Evolutionary conservation across 1,140 invertebrate species (phyloP), one percentile per base, ranked within the genome.

Genomic region (Drosophila nigromelanica): DNA sequence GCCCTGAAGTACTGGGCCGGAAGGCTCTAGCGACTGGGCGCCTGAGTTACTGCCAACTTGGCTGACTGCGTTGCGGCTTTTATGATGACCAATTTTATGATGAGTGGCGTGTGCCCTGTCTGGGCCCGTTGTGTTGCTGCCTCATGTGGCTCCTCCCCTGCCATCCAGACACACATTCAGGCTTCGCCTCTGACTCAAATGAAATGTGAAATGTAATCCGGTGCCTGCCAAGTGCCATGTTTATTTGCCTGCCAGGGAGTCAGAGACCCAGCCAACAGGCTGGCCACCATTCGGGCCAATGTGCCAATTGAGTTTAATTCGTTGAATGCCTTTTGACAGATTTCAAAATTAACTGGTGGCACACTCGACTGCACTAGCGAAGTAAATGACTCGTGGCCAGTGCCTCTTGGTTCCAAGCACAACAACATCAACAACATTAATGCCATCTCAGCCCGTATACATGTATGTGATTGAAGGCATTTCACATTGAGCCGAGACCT

Each of bases 131-230:
- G 42, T 24, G 42, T 56, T 61, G 47, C 61, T 40, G 42, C 54
- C 58, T 11, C n/a, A 21, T 70, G 42, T 62, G 56, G 21, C 18
- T 2, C 18, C 18, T 18, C 1, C n/a, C 61, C 27, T 58, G 12
- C 15, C 37, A 40, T 24, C 18, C 18, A 15, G 18, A 18, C 24
- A 27, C 24, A 27, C 24, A 27, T 11, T 10, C 18, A 5, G 37
- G 37, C 18, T 5, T 5, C 18, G 52, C 35, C 61, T 5, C 37
- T 30, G 21, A 35, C 63, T 50, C 66, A 73, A 82, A 87, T 89
- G 82, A 87, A 81, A 87, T 87, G 79, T 87, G 81, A 85, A 85
- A 82, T 87, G 82, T 87, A 87, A 89, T 89, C 71, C 83, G 61
- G 70, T 78, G 42, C 47, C 54, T 51, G 78, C 71, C 81, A 87